Evolutionary conservation across 2,888 invertebrate genomes (phyloP), one percentile per base, ranked within the genome.

Genomic region (Clostera curtula): DNA sequence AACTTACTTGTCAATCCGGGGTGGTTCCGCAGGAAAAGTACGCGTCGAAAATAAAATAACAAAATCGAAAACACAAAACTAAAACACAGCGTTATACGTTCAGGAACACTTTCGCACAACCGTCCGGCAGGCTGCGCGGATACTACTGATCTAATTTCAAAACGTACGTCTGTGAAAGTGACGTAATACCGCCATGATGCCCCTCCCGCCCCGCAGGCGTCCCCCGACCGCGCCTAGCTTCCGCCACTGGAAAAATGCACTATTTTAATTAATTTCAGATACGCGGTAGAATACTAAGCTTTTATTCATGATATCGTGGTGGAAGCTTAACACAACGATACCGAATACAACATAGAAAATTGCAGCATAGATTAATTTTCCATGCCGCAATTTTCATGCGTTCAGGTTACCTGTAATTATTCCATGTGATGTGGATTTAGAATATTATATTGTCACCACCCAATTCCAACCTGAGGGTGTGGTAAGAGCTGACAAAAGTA

Each of bases 111-210:
- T 46, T 48, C 44, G 42, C 38, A 41, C 52, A 44, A 26, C 46
- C 72, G 58, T 49, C 43, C 61, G 31, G 45, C 53, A 46, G 59
- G 53, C 49, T 50, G 65, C 67, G 50, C 60, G 56, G 55, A 59
- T 56, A 69, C 64, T 62, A 82, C 82, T 82, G 82, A 74, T 77
- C 82, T 70, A 80, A 77, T 79, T 80, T 62, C 61, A 60, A 71
- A 61, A 66, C 66, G 74, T 66, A 69, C 72, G 70, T 50, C 73
- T 70, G 67, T 66, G 70, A 70, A 73, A 73, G 73, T 80, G 80
- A 80, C 79, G 80, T 80, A 80, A 80, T 57, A 49, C 51, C 59
- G 65, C 49, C 64, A 79, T 80, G 80, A 80, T 80, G 31, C 56
- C 61, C 49, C 61, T 35, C 49, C 24, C 43, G 45, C 47, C 58